Evolutionary conservation across 2,797 vertebrate species (phyloP).

Genomic region (Hephaestus fuliginosus): DNA sequence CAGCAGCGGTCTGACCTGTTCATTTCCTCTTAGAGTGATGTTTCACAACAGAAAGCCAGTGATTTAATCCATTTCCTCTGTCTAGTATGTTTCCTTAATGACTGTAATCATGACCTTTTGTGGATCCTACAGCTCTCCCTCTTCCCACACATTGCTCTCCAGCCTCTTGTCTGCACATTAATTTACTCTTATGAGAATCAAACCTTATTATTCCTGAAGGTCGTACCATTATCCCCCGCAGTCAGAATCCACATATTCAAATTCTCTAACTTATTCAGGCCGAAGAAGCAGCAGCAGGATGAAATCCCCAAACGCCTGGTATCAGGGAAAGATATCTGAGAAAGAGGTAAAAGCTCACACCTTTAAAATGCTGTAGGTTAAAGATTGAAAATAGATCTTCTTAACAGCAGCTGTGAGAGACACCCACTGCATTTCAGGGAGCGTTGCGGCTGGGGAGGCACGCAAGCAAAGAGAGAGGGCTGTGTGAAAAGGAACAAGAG

Average conservation of each 20-base stretch:
- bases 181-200: slow-evolving; percentile 73
- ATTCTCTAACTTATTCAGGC: slow-evolving; percentile 19
- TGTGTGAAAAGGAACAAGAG: slow-evolving; percentile 62
- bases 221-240: slow-evolving; percentile 59
- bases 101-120: slow-evolving; percentile 71
- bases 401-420: slow-evolving; percentile 42
- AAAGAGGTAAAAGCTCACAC: slow-evolving; percentile 51
- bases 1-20: slow-evolving; percentile 19
- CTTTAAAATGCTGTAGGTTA: slow-evolving; percentile 56
- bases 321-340: slow-evolving; percentile 18
- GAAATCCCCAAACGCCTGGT: slow-evolving; percentile 22
- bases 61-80: slow-evolving; percentile 52
- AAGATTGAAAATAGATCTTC: slow-evolving; percentile 62
- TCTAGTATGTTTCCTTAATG: slow-evolving; percentile 60
- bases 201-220: slow-evolving; percentile 70
- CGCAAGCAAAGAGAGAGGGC: slow-evolving; percentile 32
- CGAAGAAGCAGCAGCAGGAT: not conserved
- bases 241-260: slow-evolving; percentile 48
- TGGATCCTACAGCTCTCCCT: slow-evolving; percentile 48
- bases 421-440: slow-evolving; percentile 51
- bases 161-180: slow-evolving; percentile 67
- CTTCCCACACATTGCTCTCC: slow-evolving; percentile 44
- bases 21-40: slow-evolving; percentile 29
- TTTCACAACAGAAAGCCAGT: slow-evolving; percentile 34
- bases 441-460: slow-evolving; percentile 25